phyloP scores from a whole-genome alignment of 2,113 vertebrate species.

The Sarotherodon lohbergeri region DNA sequence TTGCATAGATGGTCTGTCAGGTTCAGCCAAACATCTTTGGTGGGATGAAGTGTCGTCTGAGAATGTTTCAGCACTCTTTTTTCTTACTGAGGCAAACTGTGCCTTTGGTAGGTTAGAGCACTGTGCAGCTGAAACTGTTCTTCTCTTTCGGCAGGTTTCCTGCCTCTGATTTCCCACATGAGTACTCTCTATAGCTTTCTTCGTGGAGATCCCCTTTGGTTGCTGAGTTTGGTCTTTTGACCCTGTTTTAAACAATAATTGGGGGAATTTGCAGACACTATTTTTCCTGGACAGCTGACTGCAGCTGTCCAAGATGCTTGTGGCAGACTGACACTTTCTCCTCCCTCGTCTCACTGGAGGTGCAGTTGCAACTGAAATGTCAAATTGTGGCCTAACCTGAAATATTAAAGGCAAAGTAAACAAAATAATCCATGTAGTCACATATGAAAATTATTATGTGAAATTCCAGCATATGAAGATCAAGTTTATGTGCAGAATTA shows the following conservation, averaged over 20 bases:
- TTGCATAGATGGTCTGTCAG: not conserved
- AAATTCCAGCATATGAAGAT: not conserved
- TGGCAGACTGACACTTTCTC: constrained; percentile 3
- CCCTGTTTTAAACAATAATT: constrained; percentile 70
- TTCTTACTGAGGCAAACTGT: not conserved
- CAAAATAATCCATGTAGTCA: not conserved
- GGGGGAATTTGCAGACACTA: constrained; percentile 69
- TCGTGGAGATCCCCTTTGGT: not conserved
- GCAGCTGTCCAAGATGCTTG: constrained; percentile 34
- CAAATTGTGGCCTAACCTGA: constrained; percentile 86
- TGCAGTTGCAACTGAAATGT: constrained; percentile 23
- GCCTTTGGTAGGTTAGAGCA: not conserved
- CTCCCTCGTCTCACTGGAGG: constrained; percentile 16
- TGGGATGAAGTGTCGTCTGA: not conserved
- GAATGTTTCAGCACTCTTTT: not conserved
- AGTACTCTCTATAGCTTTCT: not conserved
- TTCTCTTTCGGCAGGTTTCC: not conserved
- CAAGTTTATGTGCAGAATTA: not conserved
- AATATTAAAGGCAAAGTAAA: not conserved
- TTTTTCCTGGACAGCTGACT: constrained; percentile 54
- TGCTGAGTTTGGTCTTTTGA: constrained; percentile 2
- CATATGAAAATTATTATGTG: not conserved
- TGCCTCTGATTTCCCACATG: not conserved
- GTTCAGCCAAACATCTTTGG: not conserved
- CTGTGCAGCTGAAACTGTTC: not conserved